Evolutionary conservation across 2,888 invertebrate genomes (phyloP).

Genomic region (Synanthedon vespiformis): DNA sequence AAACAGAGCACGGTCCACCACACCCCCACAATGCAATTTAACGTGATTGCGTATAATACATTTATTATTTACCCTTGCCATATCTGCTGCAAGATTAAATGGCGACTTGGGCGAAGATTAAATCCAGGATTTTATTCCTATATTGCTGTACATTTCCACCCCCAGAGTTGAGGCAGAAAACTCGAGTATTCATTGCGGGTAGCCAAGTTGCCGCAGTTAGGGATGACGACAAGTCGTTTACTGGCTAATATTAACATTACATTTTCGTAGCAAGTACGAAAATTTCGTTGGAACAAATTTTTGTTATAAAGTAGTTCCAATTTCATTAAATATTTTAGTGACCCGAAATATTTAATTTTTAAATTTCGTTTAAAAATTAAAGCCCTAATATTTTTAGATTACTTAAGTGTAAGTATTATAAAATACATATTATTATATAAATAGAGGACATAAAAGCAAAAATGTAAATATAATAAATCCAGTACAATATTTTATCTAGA

Average conservation of each 20-base stretch:
- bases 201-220: conserved; percentile 39
- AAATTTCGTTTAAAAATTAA: too few relatives aligned
- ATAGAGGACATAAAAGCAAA: too few relatives aligned
- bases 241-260: neutral
- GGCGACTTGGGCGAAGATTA: conserved; percentile 62
- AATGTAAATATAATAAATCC: too few relatives aligned
- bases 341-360: too few relatives aligned
- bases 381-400: too few relatives aligned
- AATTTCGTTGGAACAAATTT: neutral
- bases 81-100: conserved; percentile 65
- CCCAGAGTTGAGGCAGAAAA: conserved; percentile 48
- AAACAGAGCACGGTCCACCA: neutral
- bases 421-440: too few relatives aligned
- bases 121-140: conserved; percentile 65
- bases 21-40: conserved; percentile 46
- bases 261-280: neutral
- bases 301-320: too few relatives aligned
- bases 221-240: conserved; percentile 25
- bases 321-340: too few relatives aligned
- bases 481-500: too few relatives aligned
- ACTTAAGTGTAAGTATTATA: too few relatives aligned
- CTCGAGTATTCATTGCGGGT: conserved; percentile 65
- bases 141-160: conserved; percentile 58
- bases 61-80: conserved; percentile 62
- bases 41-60: conserved; percentile 52